Evolutionary conservation across 2,888 invertebrate species (phyloP).

Genomic region (Scrobipalpa costella): DNA sequence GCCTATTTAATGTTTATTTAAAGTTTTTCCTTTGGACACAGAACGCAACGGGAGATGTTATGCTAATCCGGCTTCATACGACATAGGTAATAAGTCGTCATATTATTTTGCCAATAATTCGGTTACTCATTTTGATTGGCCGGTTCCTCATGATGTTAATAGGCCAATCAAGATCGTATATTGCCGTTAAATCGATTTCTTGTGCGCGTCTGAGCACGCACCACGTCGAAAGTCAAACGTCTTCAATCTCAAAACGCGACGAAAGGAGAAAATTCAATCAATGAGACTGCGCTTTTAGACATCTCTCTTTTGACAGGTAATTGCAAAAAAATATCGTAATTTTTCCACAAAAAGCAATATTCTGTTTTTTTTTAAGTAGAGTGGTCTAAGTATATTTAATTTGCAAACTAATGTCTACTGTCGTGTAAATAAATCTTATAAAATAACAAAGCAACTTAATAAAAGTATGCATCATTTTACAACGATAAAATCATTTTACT

Average conservation of each 20-base stretch:
- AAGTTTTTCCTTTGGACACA: too few relatives aligned
- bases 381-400: too few relatives aligned
- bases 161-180: slow-evolving; percentile 16
- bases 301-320: slow-evolving; percentile 13
- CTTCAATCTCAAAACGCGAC: slow-evolving; percentile 24
- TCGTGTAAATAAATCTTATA: not conserved
- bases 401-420: too few relatives aligned
- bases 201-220: slow-evolving; percentile 2
- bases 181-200: slow-evolving; percentile 19
- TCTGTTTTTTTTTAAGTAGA: too few relatives aligned
- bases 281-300: slow-evolving; percentile 21
- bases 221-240: slow-evolving; percentile 22
- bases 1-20: too few relatives aligned
- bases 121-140: not conserved
- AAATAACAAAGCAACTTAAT: too few relatives aligned
- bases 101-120: not conserved
- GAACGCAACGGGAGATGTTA: too few relatives aligned
- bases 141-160: slow-evolving; percentile 6
- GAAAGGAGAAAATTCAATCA: slow-evolving; percentile 25
- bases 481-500: too few relatives aligned
- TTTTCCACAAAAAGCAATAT: not conserved
- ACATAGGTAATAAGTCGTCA: not conserved
- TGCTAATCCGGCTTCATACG: too few relatives aligned
- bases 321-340: slow-evolving; percentile 5
- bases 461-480: too few relatives aligned